Evolutionary conservation across 2,113 vertebrate species (phyloP).

Genomic region (Puffinus mauretanicus): DNA sequence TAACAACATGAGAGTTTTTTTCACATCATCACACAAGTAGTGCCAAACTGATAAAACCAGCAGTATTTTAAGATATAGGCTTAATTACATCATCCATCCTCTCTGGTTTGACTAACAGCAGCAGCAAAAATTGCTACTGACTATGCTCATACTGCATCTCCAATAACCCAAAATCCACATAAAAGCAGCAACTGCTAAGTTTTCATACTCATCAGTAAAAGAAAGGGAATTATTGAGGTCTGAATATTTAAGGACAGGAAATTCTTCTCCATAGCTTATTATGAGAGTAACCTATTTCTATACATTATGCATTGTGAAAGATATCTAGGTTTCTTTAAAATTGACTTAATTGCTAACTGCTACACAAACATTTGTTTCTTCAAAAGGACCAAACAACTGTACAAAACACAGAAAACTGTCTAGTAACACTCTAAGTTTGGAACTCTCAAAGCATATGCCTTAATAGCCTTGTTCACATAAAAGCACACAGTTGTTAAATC

Average conservation of each 20-base stretch:
- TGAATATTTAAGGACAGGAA: background rate
- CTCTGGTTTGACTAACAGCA: background rate
- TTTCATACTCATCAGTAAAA: background rate
- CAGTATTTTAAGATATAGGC: background rate
- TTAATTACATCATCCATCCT: background rate
- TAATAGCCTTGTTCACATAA: background rate
- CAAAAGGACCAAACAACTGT: background rate
- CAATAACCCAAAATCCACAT: background rate
- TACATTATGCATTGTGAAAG: background rate
- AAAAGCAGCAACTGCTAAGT: background rate
- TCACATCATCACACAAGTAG: background rate
- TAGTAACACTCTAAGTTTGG: background rate
- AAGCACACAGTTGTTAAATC: background rate
- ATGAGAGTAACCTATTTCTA: background rate
- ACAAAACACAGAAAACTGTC: background rate
- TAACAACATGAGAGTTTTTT: background rate
- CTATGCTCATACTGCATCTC: background rate
- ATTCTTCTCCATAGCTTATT: background rate
- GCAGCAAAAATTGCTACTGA: background rate
- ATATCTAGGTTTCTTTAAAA: background rate
- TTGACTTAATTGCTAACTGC: background rate
- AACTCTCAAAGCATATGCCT: background rate
- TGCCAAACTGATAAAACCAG: background rate
- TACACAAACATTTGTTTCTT: background rate
- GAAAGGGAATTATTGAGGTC: background rate